Base-by-base conservation (phyloP, 2,113 vertebrate genomes). In the Suricata suricatta region DNA sequence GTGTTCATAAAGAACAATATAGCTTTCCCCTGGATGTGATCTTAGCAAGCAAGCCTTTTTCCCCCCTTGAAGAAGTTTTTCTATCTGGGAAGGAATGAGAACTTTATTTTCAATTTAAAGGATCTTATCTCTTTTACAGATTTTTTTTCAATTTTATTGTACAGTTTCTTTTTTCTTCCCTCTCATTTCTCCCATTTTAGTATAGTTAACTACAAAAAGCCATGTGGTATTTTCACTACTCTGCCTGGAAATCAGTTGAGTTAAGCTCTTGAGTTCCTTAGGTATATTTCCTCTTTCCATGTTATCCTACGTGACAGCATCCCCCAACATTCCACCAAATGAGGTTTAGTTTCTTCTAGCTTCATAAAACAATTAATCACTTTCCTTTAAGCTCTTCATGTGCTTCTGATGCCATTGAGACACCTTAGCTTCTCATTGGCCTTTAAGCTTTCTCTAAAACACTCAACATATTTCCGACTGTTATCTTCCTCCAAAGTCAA, bases 341-440 rank as follows among this genome's bases (percentile, higher is more conserved):
- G 50, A 72, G 8, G 9, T 0, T 13, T n/a, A 5, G 16, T 35
- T 82, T 35, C 21, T 83, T 68, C 15, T 57, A 52, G 7, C 15
- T 83, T 87, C 25, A 71, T 1, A 74, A 71, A 82, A 23, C 23
- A 50, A 33, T n/a, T 25, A 10, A 4, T 8, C 12, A 14, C 17
- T 60, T 79, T 83, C 31, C 79, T 71, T 84, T 50, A 79, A 68
- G 38, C 2, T 0, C 0, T 1, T 15, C 2, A 2, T 44, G 31
- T 6, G 16, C 14, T 7, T 7, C 17, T 8, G 3, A 50, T 69
- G 11, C 0, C 4, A 19, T 60, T 68, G 41, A 89, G 23, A 38
- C 1, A 52, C 57, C 66, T 54, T 72, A 8, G 2, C n/a, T 4
- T 14, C 3, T 7, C 17, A n/a, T 23, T 4, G 10, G 7, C 4